Conservation (phyloP, 2,888 invertebrate species). For the Cerceris ruficornis region DNA sequence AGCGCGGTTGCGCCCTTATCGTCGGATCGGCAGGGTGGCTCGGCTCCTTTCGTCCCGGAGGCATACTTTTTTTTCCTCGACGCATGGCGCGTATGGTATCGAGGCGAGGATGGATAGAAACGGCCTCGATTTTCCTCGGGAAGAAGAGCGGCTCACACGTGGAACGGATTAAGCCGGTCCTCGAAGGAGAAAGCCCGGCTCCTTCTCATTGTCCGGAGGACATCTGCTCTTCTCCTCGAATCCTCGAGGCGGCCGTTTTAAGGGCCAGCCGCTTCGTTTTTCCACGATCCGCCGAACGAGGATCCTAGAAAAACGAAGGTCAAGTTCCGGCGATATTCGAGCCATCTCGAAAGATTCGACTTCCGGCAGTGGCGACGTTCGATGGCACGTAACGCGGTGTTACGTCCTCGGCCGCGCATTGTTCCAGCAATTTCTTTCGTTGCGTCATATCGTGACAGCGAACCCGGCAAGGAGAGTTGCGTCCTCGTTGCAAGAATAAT, state of each 20-base stretch:
- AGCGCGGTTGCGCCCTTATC: conserved; percentile 14
- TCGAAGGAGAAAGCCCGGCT: conserved; percentile 32
- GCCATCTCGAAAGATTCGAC: not conserved
- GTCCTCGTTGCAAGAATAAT: conserved; percentile 25
- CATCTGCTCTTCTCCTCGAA: conserved; percentile 37
- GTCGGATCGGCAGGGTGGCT: conserved; percentile 1
- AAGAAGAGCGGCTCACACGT: conserved; percentile 55
- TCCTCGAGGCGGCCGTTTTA: conserved; percentile 2
- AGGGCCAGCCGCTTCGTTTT: no score
- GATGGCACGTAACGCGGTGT: conserved; percentile 22
- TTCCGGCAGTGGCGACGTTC: conserved; percentile 36
- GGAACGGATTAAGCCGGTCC: conserved; percentile 49
- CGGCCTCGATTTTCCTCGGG: conserved; percentile 21
- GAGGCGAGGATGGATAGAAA: not conserved
- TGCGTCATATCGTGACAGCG: conserved; percentile 38
- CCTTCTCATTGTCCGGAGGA: conserved; percentile 37
- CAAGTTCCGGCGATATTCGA: no score
- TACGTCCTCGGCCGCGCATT: conserved; percentile 27
- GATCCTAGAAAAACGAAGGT: no score
- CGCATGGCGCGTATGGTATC: not conserved
- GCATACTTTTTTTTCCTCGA: conserved; percentile 13
- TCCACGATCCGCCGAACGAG: no score
- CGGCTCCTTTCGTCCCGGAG: conserved; percentile 17
- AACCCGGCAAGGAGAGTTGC: conserved; percentile 18
- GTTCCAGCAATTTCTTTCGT: conserved; percentile 54